Evolutionary conservation across 2,797 vertebrate species (phyloP), one percentile per base, ranked within the genome.

Genomic region (Characodon lateralis): DNA sequence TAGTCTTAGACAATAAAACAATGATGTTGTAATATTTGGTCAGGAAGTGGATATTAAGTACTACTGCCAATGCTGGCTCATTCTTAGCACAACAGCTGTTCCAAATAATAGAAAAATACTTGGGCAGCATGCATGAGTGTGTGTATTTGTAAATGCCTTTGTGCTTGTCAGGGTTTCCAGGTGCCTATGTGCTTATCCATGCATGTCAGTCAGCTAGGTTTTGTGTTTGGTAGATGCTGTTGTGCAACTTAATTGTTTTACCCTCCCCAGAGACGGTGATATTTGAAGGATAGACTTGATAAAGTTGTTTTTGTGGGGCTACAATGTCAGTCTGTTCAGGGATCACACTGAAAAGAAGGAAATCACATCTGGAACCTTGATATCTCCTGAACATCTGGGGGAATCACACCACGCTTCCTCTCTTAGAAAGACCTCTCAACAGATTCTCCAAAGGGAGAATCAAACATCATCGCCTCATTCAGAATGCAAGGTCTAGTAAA

Each of bases 41-140:
- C 78, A 94, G 94, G 93, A 95, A 94, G 92, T 90, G 78, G 73
- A 89, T 91, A 91, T 90, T 90, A 89, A 94, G 92, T 93, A 85
- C 87, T 71, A 84, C 66, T 93, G 93, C 92, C 90, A 95, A 72
- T 76, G 73, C 81, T 92, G 87, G 86, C 85, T 90, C 84, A 88
- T 95, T 93, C 79, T 89, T 83, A 63, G 51, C 79, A 84, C 73
- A 87, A 81, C 93, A 95, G 92, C 94, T 95, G 95, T 78, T 91
- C 74, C 78, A 76, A 91, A 88, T 89, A 80, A 89, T 75, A 73
- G 76, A 83, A 76, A 85, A 83, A 82, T 63, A 73, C 72, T 63
- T 65, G 61, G 53, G 74, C 55, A 73, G 28, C 48, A 51, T 78
- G 81, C 80, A 69, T 12, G 51, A 72, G 69, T 69, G 50, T 72